phyloP scores from a whole-genome alignment of 2,113 vertebrate species.

The Pseudois nayaur region DNA sequence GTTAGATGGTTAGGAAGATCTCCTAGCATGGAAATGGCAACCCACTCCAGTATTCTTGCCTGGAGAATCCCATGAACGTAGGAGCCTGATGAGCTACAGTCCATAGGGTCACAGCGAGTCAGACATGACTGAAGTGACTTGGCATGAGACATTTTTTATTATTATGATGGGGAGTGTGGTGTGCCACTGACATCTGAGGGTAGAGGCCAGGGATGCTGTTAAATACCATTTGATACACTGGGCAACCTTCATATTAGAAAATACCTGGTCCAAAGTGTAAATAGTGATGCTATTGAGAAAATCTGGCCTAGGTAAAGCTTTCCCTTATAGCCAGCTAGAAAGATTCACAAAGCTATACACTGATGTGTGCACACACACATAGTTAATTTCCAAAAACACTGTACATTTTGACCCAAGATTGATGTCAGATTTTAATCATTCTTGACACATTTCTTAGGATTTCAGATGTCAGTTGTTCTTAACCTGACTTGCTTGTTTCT shows the following conservation, averaged over 20 bases:
- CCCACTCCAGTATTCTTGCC: not conserved
- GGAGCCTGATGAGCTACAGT: not conserved
- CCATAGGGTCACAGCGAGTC: not conserved
- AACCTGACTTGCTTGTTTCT: not conserved
- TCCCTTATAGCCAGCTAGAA: not conserved
- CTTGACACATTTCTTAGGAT: not conserved
- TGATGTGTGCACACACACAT: not conserved
- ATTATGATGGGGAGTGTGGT: not conserved
- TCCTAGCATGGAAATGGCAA: not conserved
- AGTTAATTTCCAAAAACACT: not conserved
- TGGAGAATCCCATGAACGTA: not conserved
- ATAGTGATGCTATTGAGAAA: not conserved
- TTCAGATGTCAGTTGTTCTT: not conserved
- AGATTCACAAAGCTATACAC: not conserved
- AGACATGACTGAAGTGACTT: not conserved
- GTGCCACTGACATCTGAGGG: not conserved
- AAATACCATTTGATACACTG: not conserved
- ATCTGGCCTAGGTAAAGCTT: not conserved
- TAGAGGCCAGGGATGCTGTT: not conserved
- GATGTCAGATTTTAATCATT: not conserved
- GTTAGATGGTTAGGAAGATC: not conserved
- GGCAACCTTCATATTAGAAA: not conserved
- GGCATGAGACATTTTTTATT: not conserved
- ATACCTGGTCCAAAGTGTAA: not conserved
- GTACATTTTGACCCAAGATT: not conserved